A percentile compares a stretch with the other conserved stretches of the same genome.
phyloP scores from a whole-genome alignment of 2,797 vertebrate genomes.

The Scolopax rusticola region DNA sequence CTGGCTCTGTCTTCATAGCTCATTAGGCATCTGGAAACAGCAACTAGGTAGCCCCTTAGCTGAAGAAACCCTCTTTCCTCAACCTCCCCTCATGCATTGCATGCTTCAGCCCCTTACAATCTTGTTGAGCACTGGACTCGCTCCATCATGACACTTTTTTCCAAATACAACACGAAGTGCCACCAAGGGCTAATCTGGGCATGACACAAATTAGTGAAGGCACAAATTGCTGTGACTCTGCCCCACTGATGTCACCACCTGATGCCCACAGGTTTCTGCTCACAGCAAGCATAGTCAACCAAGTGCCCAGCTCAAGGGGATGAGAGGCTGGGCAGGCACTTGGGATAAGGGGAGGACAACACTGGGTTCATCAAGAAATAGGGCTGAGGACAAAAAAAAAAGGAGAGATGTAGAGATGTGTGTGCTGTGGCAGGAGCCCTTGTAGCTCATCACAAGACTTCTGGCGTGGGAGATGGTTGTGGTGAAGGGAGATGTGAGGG shows the following conservation, averaged over 20 bases:
- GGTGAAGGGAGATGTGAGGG: not conserved
- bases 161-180: not conserved
- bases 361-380: not conserved
- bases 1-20: not conserved
- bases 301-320: not conserved
- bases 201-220: not conserved
- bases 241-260: not conserved
- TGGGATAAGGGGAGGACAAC: not conserved
- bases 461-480: not conserved
- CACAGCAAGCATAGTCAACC: accelerated
- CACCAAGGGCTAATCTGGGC: not conserved
- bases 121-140: not conserved
- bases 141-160: not conserved
- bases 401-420: not conserved
- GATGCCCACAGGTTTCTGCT: not conserved
- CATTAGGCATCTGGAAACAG: not conserved
- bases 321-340: not conserved
- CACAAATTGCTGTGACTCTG: not conserved
- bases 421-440: not conserved
- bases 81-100: accelerated
- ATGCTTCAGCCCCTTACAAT: not conserved
- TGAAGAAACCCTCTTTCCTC: not conserved
- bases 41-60: not conserved
- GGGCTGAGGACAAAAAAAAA: not conserved
- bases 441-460: not conserved